Base-by-base conservation (phyloP, 2,888 invertebrate genomes). In the Pammene aurita region DNA sequence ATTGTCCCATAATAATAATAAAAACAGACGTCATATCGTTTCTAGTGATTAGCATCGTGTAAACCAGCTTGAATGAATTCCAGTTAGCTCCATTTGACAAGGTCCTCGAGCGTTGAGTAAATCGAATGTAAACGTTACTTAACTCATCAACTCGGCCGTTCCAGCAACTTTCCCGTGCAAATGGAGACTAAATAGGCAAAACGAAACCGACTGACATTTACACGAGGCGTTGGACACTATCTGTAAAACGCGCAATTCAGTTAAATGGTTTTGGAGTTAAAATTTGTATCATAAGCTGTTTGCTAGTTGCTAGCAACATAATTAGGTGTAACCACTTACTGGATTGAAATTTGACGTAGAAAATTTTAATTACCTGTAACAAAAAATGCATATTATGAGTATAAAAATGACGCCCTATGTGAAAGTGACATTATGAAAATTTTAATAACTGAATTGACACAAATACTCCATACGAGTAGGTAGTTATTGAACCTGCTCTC, bases 91-190 rank as follows among this genome's bases (percentile, higher is more conserved):
- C 7, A 38, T 56, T 41, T 38, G 56, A 16, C 16, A 16, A 14
- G 35, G 35, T 16, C n/a, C 13, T 57, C 13, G 14, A n/a, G 5
- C n/a, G 14, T 38, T 60, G 26, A 34, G 58, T 46, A 44, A 58
- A n/a, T n/a, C n/a, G n/a, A n/a, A 58, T 5, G n/a, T 34, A 58
- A 58, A 26, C n/a, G 5, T 58, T 26, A 57, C 58, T n/a, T 46
- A 18, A 7, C 46, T 26, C 26, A 26, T 14, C 14, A 46, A 55
- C 26, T 55, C 54, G 41, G 55, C 57, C 57, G 41, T 55, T 48
- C n/a, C 35, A 66, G 52, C 41, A 54, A 67, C 46, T 61, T 61
- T 54, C 41, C 41, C 50, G 62, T 67, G 61, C 55, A 50, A 62
- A 67, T 67, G 54, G 48, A 41, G 41, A 14, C 13, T 62, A 62